Conservation (phyloP, 2,888 invertebrate species). For the Horisme vitalbata region DNA sequence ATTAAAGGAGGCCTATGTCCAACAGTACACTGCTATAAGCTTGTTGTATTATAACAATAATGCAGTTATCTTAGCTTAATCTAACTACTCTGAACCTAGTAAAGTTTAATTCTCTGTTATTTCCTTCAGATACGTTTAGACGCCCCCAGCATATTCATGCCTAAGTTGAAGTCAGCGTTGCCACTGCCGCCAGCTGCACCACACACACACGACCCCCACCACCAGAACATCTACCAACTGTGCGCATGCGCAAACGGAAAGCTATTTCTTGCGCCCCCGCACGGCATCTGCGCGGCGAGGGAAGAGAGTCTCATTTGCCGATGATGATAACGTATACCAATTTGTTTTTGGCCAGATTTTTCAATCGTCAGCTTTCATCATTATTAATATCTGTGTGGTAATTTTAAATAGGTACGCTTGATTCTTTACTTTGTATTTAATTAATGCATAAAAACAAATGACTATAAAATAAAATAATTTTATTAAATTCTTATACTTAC, state of each 20-base stretch:
- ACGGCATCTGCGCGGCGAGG: constrained; percentile 88
- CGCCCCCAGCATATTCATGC: constrained; percentile 85
- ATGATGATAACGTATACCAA: constrained; percentile 49
- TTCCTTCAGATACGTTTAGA: constrained; percentile 84
- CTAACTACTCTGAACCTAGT: too few species aligned
- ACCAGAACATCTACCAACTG: constrained; percentile 91
- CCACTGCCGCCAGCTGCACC: constrained; percentile 77
- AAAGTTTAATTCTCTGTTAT: neutral
- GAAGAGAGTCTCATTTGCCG: constrained; percentile 80
- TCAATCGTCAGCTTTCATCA: too few species aligned
- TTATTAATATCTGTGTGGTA: too few species aligned
- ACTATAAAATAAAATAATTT: too few species aligned
- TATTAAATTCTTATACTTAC: too few species aligned
- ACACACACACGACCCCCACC: constrained; percentile 78
- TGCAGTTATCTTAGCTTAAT: too few species aligned
- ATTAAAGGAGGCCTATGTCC: too few species aligned
- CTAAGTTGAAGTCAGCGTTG: constrained; percentile 84
- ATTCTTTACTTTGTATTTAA: too few species aligned
- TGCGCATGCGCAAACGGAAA: constrained; percentile 96
- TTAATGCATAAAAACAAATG: too few species aligned
- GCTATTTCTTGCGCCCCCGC: constrained; percentile 92
- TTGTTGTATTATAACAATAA: too few species aligned
- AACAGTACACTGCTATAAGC: too few species aligned
- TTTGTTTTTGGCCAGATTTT: neutral
- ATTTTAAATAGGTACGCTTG: too few species aligned